Percentiles rank a stretch among this genome's conserved stretches.
phyloP scores from a whole-genome alignment of 92 coral and sea anemone genomes.

The Nematostella vectensis region DNA sequence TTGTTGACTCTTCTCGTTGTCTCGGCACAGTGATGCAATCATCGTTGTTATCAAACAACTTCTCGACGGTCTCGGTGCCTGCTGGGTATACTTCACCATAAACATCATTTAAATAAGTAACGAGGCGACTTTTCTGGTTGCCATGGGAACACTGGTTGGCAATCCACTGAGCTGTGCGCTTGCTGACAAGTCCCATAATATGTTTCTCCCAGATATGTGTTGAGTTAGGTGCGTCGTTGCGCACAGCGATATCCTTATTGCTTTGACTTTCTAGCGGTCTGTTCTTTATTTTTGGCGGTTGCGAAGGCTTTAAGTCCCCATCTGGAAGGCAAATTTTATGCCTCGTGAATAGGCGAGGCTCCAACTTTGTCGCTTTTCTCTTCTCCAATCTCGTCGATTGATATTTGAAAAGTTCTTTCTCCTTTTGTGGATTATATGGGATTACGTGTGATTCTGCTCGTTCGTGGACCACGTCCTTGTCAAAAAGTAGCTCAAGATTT shows the following conservation, averaged over 20 bases:
- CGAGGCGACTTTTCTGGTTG: conserved; percentile 35
- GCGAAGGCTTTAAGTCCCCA: not conserved
- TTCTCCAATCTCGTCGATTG: not conserved
- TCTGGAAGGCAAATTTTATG: conserved; percentile 20
- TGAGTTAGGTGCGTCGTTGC: conserved; percentile 9
- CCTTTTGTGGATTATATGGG: conserved; percentile 29
- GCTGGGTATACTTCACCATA: conserved; percentile 28
- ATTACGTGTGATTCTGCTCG: conserved; percentile 36
- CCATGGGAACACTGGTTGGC: conserved; percentile 65
- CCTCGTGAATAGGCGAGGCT: conserved; percentile 13
- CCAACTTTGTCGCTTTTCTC: conserved; percentile 1
- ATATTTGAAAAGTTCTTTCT: conserved; percentile 22
- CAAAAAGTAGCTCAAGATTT: conserved; percentile 30
- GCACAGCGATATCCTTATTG: not conserved
- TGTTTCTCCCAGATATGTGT: conserved; percentile 59
- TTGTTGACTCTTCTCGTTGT: not conserved
- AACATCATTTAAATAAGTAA: conserved; percentile 44
- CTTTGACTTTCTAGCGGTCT: not conserved
- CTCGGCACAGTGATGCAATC: conserved; percentile 39
- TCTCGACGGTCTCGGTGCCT: conserved; percentile 50
- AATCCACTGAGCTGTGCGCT: conserved; percentile 78
- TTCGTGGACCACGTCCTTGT: conserved; percentile 38
- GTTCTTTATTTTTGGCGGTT: not conserved
- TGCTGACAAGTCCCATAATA: conserved; percentile 58
- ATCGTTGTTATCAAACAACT: conserved; percentile 54